Conservation (phyloP, 2,888 invertebrate genomes). For the Hesperia comma region DNA sequence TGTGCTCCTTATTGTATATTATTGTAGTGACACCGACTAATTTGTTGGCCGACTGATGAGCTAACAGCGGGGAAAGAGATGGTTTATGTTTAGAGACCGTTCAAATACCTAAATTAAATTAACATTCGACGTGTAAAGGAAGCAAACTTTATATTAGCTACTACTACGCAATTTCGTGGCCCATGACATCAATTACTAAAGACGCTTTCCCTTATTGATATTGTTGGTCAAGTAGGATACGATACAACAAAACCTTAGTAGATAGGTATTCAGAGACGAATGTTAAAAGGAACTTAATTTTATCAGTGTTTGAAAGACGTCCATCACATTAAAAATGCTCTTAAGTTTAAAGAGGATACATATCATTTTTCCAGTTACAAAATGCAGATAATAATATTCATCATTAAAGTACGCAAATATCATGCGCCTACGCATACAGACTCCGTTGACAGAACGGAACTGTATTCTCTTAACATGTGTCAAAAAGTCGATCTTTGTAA, state of each 20-base stretch:
- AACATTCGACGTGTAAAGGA: conserved; percentile 51
- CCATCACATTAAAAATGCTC: conserved; percentile 5
- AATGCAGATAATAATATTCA: conserved; percentile 26
- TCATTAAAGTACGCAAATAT: conserved; percentile 21
- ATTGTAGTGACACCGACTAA: conserved; percentile 83
- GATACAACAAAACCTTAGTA: no score
- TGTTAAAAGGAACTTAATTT: conserved; percentile 12
- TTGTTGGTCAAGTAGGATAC: no score
- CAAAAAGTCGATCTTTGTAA: conserved; percentile 19
- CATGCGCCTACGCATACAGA: conserved; percentile 24
- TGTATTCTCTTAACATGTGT: conserved; percentile 22
- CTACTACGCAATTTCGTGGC: conserved; percentile 35
- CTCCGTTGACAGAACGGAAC: conserved; percentile 27
- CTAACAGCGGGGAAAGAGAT: conserved; percentile 73
- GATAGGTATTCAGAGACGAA: neutral
- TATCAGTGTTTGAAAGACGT: conserved; percentile 14
- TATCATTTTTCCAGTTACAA: conserved; percentile 23
- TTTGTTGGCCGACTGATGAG: conserved; percentile 82
- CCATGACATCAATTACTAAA: neutral
- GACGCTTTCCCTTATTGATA: no score
- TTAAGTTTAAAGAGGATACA: conserved; percentile 18
- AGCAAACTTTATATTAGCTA: conserved; percentile 42
- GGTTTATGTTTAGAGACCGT: conserved; percentile 67
- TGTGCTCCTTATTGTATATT: conserved; percentile 80
- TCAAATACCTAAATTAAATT: conserved; percentile 58